Conservation (phyloP, 2,113 vertebrate genomes). For the Paramormyrops kingsleyae region DNA sequence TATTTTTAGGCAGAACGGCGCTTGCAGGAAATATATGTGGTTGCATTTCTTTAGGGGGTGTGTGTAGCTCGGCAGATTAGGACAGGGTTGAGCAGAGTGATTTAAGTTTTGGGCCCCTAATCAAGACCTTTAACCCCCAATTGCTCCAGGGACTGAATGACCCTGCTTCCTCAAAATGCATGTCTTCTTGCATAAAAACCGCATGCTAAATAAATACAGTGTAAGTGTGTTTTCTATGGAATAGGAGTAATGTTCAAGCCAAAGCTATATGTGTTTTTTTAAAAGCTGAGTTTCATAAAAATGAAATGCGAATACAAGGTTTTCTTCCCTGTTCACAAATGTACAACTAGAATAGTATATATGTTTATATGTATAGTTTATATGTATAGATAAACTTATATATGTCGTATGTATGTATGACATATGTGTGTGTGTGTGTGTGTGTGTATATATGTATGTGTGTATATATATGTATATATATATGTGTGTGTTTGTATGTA, state of each 20-base stretch:
- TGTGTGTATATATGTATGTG: too few relatives aligned
- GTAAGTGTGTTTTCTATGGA: neutral
- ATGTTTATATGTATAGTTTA: too few relatives aligned
- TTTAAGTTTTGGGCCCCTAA: neutral
- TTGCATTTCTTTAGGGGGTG: neutral
- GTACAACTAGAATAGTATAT: too few relatives aligned
- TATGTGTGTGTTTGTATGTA: too few relatives aligned
- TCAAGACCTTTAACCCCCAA: neutral
- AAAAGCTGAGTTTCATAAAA: neutral
- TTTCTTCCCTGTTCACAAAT: neutral
- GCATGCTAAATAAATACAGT: neutral
- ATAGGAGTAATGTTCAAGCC: neutral
- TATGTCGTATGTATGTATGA: too few relatives aligned
- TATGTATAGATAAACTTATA: too few relatives aligned
- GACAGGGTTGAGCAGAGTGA: neutral
- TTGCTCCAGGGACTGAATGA: neutral
- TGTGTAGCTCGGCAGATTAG: neutral
- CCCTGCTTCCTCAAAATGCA: neutral
- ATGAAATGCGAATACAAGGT: neutral
- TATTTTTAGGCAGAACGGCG: neutral
- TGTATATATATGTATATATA: too few relatives aligned
- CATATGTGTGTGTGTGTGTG: too few relatives aligned
- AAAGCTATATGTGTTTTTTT: neutral
- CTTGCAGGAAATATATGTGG: neutral
- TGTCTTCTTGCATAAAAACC: neutral